Evolutionary conservation across 2,113 vertebrate genomes (phyloP).

Genomic region (Vulpes vulpes): DNA sequence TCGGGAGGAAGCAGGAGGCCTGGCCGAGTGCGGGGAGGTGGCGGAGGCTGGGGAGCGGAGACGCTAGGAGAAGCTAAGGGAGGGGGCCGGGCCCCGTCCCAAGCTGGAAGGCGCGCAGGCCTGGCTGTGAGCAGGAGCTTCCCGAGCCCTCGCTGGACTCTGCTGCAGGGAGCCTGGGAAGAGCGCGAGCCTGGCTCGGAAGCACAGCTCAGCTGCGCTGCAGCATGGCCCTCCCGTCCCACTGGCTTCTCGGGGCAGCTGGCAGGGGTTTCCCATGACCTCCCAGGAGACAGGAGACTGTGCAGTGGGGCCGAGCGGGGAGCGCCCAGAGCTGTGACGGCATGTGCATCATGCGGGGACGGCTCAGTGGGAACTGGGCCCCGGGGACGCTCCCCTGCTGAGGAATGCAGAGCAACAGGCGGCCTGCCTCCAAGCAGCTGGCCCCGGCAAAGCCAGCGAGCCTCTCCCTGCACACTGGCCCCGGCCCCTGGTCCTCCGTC

Average conservation of each 20-base stretch:
- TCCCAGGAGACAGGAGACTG: slow-evolving; percentile 63
- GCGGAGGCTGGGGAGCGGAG: not conserved
- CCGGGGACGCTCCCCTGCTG: slow-evolving; percentile 65
- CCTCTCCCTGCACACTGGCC: not conserved
- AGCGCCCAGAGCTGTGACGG: slow-evolving; percentile 5
- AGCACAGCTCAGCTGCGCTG: not conserved
- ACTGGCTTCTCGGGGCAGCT: slow-evolving; percentile 70
- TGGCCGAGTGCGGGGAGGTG: not conserved
- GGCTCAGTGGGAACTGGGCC: slow-evolving; percentile 52
- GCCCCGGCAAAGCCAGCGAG: not conserved
- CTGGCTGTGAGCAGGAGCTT: not conserved
- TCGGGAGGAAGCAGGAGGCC: not conserved
- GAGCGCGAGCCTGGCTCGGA: not conserved
- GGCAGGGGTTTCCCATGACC: slow-evolving; percentile 81
- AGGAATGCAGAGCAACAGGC: slow-evolving; percentile 78
- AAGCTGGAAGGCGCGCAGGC: not conserved
- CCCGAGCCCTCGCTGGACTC: not conserved
- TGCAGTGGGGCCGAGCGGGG: not conserved
- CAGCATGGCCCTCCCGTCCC: not conserved
- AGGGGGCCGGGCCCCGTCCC: not conserved
- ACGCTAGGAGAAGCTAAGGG: not conserved
- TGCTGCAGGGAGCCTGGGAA: not conserved
- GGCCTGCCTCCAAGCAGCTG: not conserved
- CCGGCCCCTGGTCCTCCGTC: not conserved
- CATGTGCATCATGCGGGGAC: slow-evolving; percentile 67